Evolutionary conservation across 92 coral and sea anemone genomes (phyloP), one percentile per base, ranked within the genome.

Genomic region (Epizoanthus illoricatus): DNA sequence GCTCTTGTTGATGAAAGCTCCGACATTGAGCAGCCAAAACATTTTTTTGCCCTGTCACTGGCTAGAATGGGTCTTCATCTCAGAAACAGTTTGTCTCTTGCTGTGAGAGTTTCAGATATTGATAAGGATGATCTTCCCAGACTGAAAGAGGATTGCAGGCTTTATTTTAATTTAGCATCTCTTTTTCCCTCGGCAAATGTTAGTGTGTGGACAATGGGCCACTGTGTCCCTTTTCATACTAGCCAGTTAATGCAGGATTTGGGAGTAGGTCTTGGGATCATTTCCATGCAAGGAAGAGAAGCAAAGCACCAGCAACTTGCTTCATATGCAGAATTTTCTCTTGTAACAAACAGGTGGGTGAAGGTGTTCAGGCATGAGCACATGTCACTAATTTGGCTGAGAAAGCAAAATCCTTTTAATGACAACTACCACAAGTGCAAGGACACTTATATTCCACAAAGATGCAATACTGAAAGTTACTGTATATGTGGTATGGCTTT

Each of bases 281-380:
- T 75, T 41, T 65, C 74, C 63, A 65, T 84, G 87, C 76, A 65
- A 84, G 92, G 88, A 40, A n/a, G 94, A 20, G 92, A 88, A 84
- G 68, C 94, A 1, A 91, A 91, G 69, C 94, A 88, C 70, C 92
- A 88, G 47, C 89, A 87, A 45, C 79, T 91, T 58, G 90, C 89
- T 39, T 69, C 79, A 11, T 91, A 67, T 88, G 94, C 92, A 20
- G 65, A 73, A 24, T 80, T 88, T 83, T 69, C 94, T 19, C 85
- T 89, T 19, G 87, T 76, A 23, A 85, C 88, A 74, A 87, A 91
- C 83, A 75, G 89, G 19, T 91, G 92, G 92, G 92, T 84, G 60
- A 90, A 89, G 58, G 85, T 72, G n/a, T 90, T 86, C 78, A 85
- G 90, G 52, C 89, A 87, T 80, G 87, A 89, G 52, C 86, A 89